Base-by-base conservation (phyloP, 1,140 invertebrate species). In the Psix sp. region DNA sequence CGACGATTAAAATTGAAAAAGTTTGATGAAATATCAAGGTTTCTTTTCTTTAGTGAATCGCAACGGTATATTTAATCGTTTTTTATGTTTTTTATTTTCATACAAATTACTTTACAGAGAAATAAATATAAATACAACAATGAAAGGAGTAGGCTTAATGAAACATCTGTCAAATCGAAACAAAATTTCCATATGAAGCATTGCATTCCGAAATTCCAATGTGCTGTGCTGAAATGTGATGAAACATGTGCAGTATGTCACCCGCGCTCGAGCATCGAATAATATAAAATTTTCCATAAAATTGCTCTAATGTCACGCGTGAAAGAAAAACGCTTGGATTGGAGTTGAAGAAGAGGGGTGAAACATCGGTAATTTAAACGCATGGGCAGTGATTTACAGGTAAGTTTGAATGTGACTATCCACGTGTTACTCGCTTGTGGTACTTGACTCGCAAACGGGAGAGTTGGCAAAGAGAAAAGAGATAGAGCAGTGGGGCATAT, bases 311-410 rank as follows among this genome's bases (percentile, higher is more conserved):
- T 62, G 42, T 31, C 2, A 14, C n/a, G 5, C 0, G 9, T 36
- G 29, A 11, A 16, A 15, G 6, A 9, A 16, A 52, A 52, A 35
- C 5, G 1, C 13, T 2, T 2, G 13, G 10, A 54, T 4, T 42
- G 31, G 38, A 40, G 13, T 4, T 36, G 40, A 35, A 9, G 4
- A 42, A 2, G 43, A 21, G 43, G 18, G 21, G 24, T 5, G 24
- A n/a, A 35, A 49, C 10, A 35, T 46, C 33, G 43, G 15, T 17
- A 45, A 40, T 38, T 52, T 52, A 45, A 52, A 45, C 20, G 14
- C 46, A 66, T 38, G 62, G 43, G 49, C 21, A 38, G 18, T 66
- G 62, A 66, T 56, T 66, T 66, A 66, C 62, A 66, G 62, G 62
- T 66, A 66, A 56, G 21, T 35, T 17, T 56, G 62, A 56, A 66